These are phyloP conservation scores for Bugulina stolonifera DNA, from an alignment of 2,888 invertebrate species.

Conservation along the genomic window DNA sequence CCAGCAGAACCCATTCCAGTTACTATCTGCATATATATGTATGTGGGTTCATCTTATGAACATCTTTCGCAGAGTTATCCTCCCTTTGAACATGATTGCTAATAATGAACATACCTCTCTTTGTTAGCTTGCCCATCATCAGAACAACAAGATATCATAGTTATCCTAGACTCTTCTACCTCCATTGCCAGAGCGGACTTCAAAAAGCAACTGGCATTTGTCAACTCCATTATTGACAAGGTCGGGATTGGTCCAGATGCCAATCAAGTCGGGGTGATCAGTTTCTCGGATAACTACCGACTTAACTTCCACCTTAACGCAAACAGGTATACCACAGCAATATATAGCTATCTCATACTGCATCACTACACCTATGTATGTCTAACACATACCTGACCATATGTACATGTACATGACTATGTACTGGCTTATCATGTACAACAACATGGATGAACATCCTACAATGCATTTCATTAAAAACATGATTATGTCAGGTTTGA, in stretches of 20 bases:
- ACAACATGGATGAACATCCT: too few species aligned
- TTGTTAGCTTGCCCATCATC: not conserved
- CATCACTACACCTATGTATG: too few species aligned
- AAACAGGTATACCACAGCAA: constrained; percentile 11
- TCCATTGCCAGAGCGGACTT: constrained; percentile 22
- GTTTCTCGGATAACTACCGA: not conserved
- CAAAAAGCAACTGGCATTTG: constrained; percentile 21
- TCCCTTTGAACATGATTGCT: not conserved
- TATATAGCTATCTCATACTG: too few species aligned
- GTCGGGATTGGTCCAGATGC: constrained; percentile 26
- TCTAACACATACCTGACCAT: too few species aligned
- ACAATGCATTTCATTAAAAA: too few species aligned
- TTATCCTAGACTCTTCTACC: constrained; percentile 25
- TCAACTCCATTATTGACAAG: constrained; percentile 20
- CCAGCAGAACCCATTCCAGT: too few species aligned
- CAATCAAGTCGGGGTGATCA: constrained; percentile 21
- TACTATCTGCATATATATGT: too few species aligned
- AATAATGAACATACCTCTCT: not conserved
- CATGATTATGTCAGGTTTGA: too few species aligned
- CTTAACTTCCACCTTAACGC: constrained; percentile 26
- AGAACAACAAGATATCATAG: constrained; percentile 21
- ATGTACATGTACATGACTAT: too few species aligned
- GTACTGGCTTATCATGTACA: too few species aligned
- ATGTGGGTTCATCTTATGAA: too few species aligned
- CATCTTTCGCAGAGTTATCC: too few species aligned